Conservation (phyloP, 2,888 invertebrate genomes). For the Oligia strigilis region DNA sequence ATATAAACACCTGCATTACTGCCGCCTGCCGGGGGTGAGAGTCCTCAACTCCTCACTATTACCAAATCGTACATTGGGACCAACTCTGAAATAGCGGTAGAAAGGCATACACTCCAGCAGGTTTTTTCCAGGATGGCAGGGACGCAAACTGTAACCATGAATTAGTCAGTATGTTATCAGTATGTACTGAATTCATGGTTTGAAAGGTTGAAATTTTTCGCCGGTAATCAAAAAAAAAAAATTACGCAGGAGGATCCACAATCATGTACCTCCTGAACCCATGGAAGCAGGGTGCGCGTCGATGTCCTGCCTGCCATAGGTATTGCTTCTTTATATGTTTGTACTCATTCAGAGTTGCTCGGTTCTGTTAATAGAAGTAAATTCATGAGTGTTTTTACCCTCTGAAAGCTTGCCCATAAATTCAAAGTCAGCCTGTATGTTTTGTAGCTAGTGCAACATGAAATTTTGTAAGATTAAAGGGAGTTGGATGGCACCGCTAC, state of each 20-base stretch:
- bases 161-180: neutral
- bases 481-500: neutral
- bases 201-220: too few relatives aligned
- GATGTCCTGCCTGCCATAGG: neutral
- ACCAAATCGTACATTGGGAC: neutral
- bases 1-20: neutral
- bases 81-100: neutral
- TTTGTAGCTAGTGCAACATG: neutral
- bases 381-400: neutral
- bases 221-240: too few relatives aligned
- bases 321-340: neutral
- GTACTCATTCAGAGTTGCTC: neutral
- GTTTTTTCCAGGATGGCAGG: neutral
- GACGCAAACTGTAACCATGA: neutral
- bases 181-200: too few relatives aligned
- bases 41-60: too few relatives aligned
- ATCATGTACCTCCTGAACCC: too few relatives aligned
- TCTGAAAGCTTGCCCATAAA: too few relatives aligned
- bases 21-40: neutral
- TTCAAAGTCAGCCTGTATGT: neutral
- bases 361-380: neutral
- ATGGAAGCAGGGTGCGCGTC: too few relatives aligned
- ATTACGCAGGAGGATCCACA: too few relatives aligned
- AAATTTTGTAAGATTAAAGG: slow-evolving; percentile 10
- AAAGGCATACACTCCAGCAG: neutral